A percentile compares a stretch with the other conserved stretches of the same genome.
Evolutionary conservation across 2,113 vertebrate species (phyloP).

Genomic region (Phodopus roborovskii): DNA sequence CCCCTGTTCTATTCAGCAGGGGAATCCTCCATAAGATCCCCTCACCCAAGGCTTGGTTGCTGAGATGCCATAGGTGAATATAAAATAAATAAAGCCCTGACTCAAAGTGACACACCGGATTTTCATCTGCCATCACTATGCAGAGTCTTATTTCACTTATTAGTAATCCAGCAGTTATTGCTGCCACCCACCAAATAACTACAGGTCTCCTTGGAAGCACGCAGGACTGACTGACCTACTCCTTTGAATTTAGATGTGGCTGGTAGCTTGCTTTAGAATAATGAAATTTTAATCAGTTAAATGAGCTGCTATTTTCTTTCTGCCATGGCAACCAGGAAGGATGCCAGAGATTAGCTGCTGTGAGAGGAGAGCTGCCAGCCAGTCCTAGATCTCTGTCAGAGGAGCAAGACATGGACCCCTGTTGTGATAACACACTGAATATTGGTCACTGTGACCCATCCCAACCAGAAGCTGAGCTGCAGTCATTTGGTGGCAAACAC

Average conservation of each 20-base stretch:
- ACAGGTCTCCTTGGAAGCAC: not conserved
- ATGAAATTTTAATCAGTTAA: not conserved
- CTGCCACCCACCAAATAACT: not conserved
- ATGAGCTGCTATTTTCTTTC: not conserved
- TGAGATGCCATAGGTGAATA: not conserved
- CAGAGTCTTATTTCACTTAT: not conserved
- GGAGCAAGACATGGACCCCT: not conserved
- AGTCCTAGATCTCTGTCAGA: not conserved
- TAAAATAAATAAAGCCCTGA: not conserved
- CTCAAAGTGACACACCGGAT: not conserved
- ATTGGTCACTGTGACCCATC: no score
- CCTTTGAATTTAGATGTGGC: not conserved
- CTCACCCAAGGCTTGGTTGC: not conserved
- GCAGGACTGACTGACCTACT: not conserved
- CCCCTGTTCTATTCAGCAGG: not conserved
- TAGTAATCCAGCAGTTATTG: not conserved
- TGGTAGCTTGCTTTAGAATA: not conserved
- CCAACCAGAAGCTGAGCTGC: not conserved
- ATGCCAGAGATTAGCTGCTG: not conserved
- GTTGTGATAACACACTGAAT: not conserved
- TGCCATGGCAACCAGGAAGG: not conserved
- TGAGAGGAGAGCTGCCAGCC: not conserved
- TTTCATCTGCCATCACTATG: not conserved
- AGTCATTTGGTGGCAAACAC: not conserved
- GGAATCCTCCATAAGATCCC: no score